Evolutionary conservation across 2,888 invertebrate genomes (phyloP).

Genomic region (Phengaris arion): DNA sequence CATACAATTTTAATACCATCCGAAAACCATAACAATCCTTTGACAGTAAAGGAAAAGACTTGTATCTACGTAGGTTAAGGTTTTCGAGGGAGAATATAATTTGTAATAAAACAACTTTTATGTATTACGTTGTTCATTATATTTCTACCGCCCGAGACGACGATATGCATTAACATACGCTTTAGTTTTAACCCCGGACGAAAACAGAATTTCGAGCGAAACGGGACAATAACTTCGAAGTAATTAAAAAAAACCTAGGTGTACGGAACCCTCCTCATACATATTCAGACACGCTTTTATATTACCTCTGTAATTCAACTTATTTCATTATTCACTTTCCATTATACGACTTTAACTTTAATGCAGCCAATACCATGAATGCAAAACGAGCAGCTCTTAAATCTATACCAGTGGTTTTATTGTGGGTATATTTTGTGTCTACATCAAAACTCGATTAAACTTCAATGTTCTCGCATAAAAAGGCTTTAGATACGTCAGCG

Average conservation of each 20-base stretch:
- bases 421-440: not conserved
- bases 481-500: not conserved
- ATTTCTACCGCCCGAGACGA: not conserved
- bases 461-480: not conserved
- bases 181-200: too few relatives aligned
- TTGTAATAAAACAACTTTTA: not conserved
- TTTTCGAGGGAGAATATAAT: not conserved
- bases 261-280: too few relatives aligned
- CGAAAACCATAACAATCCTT: not conserved
- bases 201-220: too few relatives aligned
- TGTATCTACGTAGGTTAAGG: not conserved
- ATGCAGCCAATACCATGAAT: not conserved
- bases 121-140: not conserved
- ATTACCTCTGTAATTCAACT: too few relatives aligned
- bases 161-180: not conserved
- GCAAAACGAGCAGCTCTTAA: not conserved
- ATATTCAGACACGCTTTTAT: too few relatives aligned
- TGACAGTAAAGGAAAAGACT: not conserved
- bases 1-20: not conserved
- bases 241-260: too few relatives aligned
- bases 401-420: not conserved
- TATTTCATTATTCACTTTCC: too few relatives aligned
- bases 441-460: slow-evolving; percentile 9
- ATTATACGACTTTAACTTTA: not conserved
- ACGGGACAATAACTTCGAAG: not conserved